A percentile compares a stretch with the other conserved stretches of the same genome.
Conservation (phyloP, 2,888 invertebrate genomes). For the Andrena camellia region DNA sequence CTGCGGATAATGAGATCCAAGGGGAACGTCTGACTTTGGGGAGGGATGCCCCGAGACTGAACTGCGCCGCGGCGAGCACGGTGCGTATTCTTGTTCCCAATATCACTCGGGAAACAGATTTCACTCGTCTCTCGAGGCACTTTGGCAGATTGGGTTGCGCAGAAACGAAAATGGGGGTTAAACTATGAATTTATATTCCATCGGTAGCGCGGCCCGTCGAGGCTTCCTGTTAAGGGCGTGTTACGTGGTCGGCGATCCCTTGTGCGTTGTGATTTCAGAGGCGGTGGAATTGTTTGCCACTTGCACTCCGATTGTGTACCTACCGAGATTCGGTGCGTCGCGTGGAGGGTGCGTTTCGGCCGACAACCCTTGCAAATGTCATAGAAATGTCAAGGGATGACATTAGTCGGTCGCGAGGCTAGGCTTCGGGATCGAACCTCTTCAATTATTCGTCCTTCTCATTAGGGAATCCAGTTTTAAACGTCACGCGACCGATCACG, state of each 20-base stretch:
- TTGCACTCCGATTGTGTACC: neutral
- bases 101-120: neutral
- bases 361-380: constrained; percentile 48
- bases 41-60: no score
- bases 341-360: neutral
- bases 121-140: no score
- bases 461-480: constrained; percentile 54
- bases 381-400: constrained; percentile 51
- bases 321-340: no score
- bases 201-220: no score
- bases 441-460: constrained; percentile 53
- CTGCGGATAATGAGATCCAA: no score
- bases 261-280: neutral
- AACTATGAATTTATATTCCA: no score
- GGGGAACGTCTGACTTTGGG: no score
- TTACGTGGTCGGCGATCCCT: no score
- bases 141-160: no score
- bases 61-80: no score
- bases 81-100: constrained; percentile 1
- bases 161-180: no score
- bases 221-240: no score
- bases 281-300: neutral
- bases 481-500: constrained; percentile 44
- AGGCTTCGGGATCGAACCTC: constrained; percentile 19
- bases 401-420: constrained; percentile 29